Percentiles rank a stretch among this genome's conserved stretches.
phyloP scores from a whole-genome alignment of 2,888 invertebrate species.

The Pyralis farinalis region DNA sequence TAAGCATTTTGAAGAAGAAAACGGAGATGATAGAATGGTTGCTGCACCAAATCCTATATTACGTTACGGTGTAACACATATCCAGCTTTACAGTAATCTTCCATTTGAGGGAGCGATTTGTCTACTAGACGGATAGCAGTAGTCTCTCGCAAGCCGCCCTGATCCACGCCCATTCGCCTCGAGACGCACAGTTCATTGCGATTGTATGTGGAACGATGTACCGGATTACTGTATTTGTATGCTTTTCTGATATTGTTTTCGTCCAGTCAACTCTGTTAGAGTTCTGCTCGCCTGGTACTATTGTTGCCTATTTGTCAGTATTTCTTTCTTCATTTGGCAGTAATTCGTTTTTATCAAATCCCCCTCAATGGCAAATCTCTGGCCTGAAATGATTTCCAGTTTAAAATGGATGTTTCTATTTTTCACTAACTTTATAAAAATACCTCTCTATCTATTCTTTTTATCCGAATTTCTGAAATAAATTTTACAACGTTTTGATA shows the following conservation, averaged over 20 bases:
- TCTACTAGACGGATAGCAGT: conserved; percentile 61
- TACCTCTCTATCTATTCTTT: too few species aligned
- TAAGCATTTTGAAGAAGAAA: too few species aligned
- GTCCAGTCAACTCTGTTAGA: conserved; percentile 6
- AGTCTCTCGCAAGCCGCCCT: conserved; percentile 29
- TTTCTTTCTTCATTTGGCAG: too few species aligned
- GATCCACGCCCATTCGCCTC: conserved; percentile 28
- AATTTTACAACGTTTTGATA: too few species aligned
- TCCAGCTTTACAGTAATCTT: conserved; percentile 51
- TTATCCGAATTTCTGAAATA: too few species aligned
- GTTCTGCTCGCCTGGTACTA: conserved; percentile 4
- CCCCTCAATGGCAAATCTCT: too few species aligned
- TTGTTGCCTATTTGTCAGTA: neutral
- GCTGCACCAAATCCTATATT: neutral
- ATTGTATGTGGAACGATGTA: conserved; percentile 23
- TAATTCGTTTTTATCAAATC: too few species aligned
- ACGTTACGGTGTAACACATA: conserved; percentile 17
- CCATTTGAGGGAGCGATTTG: conserved; percentile 63
- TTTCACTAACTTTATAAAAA: too few species aligned
- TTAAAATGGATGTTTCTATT: too few species aligned
- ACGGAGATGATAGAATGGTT: too few species aligned
- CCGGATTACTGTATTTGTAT: conserved; percentile 15
- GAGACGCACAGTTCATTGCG: conserved; percentile 25
- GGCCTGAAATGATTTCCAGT: too few species aligned
- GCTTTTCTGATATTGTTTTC: conserved; percentile 2